A percentile compares a stretch with the other conserved stretches of the same genome.
Conservation (phyloP, 2,888 invertebrate species). For the Ophraella communa region DNA sequence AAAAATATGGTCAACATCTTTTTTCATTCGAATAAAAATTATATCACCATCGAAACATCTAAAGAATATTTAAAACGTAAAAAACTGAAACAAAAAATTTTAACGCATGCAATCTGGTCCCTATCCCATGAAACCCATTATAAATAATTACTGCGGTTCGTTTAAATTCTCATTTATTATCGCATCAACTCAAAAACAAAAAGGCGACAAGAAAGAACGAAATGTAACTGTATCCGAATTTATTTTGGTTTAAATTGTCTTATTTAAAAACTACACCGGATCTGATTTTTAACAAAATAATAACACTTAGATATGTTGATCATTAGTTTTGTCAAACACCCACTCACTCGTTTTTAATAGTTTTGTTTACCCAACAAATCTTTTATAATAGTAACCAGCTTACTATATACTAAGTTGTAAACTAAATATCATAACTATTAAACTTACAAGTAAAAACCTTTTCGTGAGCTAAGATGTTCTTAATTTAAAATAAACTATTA, state of each 20-base stretch:
- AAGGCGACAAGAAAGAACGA: not conserved
- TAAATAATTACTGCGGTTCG: constrained; percentile 19
- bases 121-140: constrained; percentile 23
- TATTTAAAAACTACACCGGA: not conserved
- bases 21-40: not conserved
- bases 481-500: too few relatives aligned
- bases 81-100: constrained; percentile 9
- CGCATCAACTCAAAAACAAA: not conserved
- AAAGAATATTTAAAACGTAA: not conserved
- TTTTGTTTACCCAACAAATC: too few relatives aligned
- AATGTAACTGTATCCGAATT: not conserved
- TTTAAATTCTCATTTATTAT: constrained; percentile 24
- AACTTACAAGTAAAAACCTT: too few relatives aligned
- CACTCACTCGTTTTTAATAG: too few relatives aligned
- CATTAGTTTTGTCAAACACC: too few relatives aligned
- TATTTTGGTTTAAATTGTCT: not conserved
- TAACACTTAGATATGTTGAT: too few relatives aligned
- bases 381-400: too few relatives aligned
- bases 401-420: too few relatives aligned
- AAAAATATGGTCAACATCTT: not conserved
- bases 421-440: too few relatives aligned
- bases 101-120: constrained; percentile 23
- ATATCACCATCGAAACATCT: not conserved
- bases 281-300: not conserved
- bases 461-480: too few relatives aligned